Base-by-base conservation (phyloP, 2,113 vertebrate species). In the Hydropotes inermis region DNA sequence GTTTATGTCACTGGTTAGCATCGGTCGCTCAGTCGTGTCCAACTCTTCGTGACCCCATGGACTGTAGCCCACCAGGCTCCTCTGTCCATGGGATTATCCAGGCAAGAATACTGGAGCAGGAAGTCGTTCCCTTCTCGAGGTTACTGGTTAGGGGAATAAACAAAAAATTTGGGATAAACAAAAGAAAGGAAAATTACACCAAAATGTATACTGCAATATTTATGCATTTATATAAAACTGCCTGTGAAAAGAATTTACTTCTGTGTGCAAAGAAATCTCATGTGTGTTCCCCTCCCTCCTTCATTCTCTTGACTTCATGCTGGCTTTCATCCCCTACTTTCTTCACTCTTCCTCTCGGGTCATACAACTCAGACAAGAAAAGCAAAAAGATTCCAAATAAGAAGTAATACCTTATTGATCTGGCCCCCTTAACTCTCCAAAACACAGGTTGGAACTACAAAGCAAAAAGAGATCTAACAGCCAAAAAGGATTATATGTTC, bases 211-310 rank as follows among this genome's bases (percentile, higher is more conserved):
- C 15, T 1, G 6, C 5, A 25, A 17, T 15, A 16, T 19, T 7
- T 9, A 15, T 2, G 3, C 57, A 7, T 36, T 28, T 16, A 27
- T 1, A 23, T 13, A 47, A 54, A 81, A 39, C 14, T 28, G 23
- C 11, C 95, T 33, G 14, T 55, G 21, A 47, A 54, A 33, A 39
- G 52, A 60, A 7, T 1, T 11, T 1, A 12, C 30, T 5, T 6
- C 0, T 1, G 1, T 19, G 2, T 3, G 36, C 17, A 17, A 36
- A 36, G 7, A 19, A 27, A 36, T 9, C 4, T 28, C 50, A n/a
- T 1, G 1, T 9, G 0, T 6, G 7, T 13, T 0, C 33, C 25
- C n/a, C 43, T 45, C 39, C 47, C 8, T 28, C 54, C 21, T 17
- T 0, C 4, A 9, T 0, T 15, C 25, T 52, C 39, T 30, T 12